Percentiles rank a stretch among this genome's conserved stretches.
Evolutionary conservation across 2,888 invertebrate genomes (phyloP).

Genomic region (Tipula unca): DNA sequence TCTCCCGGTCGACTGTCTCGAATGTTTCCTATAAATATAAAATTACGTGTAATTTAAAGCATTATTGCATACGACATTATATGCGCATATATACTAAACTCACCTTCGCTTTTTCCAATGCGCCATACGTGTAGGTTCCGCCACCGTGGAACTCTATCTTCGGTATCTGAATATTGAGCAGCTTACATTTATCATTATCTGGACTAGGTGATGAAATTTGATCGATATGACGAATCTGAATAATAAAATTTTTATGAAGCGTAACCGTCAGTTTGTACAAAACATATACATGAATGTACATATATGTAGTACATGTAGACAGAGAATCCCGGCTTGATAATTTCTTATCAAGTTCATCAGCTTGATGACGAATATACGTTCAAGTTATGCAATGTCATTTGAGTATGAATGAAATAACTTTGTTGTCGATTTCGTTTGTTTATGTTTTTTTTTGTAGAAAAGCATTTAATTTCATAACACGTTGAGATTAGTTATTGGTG

Average conservation of each 20-base stretch:
- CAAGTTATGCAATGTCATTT: background rate
- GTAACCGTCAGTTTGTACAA: background rate
- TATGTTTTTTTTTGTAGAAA: background rate
- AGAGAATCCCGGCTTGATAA: background rate
- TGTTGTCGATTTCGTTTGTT: background rate
- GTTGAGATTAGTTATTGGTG: background rate
- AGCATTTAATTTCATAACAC: background rate
- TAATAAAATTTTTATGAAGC: background rate
- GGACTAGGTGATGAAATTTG: constrained; percentile 47
- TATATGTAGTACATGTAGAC: background rate
- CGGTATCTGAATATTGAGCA: constrained; percentile 52
- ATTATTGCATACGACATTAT: too few relatives aligned
- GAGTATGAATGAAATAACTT: background rate
- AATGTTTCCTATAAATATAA: constrained; percentile 42
- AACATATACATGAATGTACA: too few relatives aligned
- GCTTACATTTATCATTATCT: constrained; percentile 53
- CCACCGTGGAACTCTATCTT: constrained; percentile 55
- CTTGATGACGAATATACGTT: background rate
- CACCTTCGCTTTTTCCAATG: constrained; percentile 54
- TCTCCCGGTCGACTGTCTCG: constrained; percentile 36
- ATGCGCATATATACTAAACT: constrained; percentile 23
- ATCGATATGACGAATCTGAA: constrained; percentile 47
- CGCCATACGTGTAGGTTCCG: constrained; percentile 61
- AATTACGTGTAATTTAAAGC: constrained; percentile 19
- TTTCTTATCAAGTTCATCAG: background rate